Base-by-base conservation (phyloP, 2,797 vertebrate species). In the Alosa sapidissima region DNA sequence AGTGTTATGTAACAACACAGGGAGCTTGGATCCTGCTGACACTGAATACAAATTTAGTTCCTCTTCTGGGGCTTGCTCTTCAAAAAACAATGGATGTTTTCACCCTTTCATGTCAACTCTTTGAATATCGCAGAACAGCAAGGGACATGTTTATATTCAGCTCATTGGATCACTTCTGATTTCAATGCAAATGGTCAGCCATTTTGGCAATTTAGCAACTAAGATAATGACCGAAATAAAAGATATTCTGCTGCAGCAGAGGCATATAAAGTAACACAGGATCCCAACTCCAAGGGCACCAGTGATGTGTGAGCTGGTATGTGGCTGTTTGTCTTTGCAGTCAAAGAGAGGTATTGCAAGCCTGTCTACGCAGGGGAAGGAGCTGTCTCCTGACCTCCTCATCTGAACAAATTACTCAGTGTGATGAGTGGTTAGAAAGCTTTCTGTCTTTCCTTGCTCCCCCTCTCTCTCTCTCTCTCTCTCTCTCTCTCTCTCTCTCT, bases 371-470 rank as follows among this genome's bases (percentile, higher is more conserved):
- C 72, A 78, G 41, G 36, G 72, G 19, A 78, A 78, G 72, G 72
- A 78, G 72, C 13, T 78, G 72, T 47, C 36, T 45, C 36, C 88
- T 88, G 89, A 90, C 16, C 36, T 45, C 36, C 88, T 88, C 89
- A 90, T 90, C 89, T 90, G 91, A 89, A 91, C 85, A 81, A 83
- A 81, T 81, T 87, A 78, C 65, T 82, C 83, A 81, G 68, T 84
- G 65, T 88, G 90, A 91, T 89, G 91, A 92, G 91, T 92, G 91
- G 92, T 86, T 90, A 90, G 88, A 81, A 86, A 83, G 82, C 54
- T 81, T 51, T 86, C 85, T 83, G 36, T 82, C 52, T 60, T 5
- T 55, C 45, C 41, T 28, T 45, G 3, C 7, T 62, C 36, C 47
- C 55, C 4, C 9, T 47, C 41, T 55, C 54, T 65, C 55, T 62